A percentile compares a stretch with the other conserved stretches of the same genome.
Evolutionary conservation across 1,140 invertebrate species (phyloP).

Genomic region (Heliconius eleuchia): DNA sequence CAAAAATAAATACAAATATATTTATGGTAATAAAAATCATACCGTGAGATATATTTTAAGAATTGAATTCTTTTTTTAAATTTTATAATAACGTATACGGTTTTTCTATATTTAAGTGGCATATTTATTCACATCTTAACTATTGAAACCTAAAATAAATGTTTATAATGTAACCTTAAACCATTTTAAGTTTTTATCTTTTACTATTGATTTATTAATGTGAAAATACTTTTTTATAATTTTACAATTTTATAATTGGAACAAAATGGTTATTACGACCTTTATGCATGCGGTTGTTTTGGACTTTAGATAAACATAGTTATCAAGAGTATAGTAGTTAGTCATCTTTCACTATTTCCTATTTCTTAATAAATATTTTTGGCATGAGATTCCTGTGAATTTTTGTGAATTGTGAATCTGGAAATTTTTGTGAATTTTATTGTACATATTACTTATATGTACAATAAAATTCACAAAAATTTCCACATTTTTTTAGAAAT

Average conservation of each 20-base stretch:
- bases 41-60: neutral
- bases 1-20: conserved; percentile 26
- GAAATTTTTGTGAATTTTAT: too few relatives aligned
- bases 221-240: neutral
- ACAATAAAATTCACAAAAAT: too few relatives aligned
- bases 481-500: too few relatives aligned
- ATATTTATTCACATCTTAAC: neutral
- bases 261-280: neutral
- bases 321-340: too few relatives aligned
- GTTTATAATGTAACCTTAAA: conserved; percentile 8
- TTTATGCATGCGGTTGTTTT: neutral
- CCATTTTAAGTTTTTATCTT: conserved; percentile 5
- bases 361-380: too few relatives aligned
- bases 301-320: neutral
- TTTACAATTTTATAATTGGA: neutral
- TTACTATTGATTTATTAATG: neutral
- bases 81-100: neutral
- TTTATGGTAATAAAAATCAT: neutral
- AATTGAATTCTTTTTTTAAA: neutral
- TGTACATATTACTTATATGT: too few relatives aligned
- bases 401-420: too few relatives aligned
- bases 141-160: neutral
- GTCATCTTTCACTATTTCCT: too few relatives aligned
- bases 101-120: neutral
- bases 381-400: too few relatives aligned